Conservation (phyloP, 1,140 invertebrate genomes). For the Camponotus floridanus region DNA sequence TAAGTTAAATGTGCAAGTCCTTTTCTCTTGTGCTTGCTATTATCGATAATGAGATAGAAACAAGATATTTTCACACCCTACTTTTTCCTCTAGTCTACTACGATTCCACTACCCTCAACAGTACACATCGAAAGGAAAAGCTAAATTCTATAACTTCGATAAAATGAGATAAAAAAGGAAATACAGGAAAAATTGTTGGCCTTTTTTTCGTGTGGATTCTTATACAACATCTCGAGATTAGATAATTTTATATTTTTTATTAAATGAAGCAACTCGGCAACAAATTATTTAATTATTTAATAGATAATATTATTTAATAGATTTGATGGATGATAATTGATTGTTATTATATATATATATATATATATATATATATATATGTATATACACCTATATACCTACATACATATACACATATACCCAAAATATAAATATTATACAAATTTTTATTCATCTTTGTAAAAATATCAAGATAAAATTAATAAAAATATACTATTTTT, state of each 20-base stretch:
- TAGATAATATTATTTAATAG: too few relatives aligned
- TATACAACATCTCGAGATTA: background rate
- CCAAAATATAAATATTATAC: too few relatives aligned
- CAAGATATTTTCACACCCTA: constrained; percentile 29
- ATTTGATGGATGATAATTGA: too few relatives aligned
- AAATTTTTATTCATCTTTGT: too few relatives aligned
- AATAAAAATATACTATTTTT: background rate
- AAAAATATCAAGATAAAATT: background rate
- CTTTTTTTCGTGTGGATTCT: background rate
- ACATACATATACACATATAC: too few relatives aligned
- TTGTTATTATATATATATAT: too few relatives aligned
- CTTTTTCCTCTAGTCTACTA: background rate
- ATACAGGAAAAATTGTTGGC: background rate
- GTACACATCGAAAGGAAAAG: constrained; percentile 38
- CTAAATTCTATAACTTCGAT: constrained; percentile 27
- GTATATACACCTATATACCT: too few relatives aligned
- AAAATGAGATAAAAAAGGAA: constrained; percentile 11
- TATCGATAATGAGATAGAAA: constrained; percentile 69
- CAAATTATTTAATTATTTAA: too few relatives aligned
- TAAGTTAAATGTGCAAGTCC: constrained; percentile 17
- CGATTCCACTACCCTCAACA: background rate
- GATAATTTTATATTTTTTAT: background rate
- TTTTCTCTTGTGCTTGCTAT: constrained; percentile 34
- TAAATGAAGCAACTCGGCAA: too few relatives aligned
- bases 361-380: too few relatives aligned